phyloP scores from a whole-genome alignment of 2,888 invertebrate species.

The Apamea sordens region DNA sequence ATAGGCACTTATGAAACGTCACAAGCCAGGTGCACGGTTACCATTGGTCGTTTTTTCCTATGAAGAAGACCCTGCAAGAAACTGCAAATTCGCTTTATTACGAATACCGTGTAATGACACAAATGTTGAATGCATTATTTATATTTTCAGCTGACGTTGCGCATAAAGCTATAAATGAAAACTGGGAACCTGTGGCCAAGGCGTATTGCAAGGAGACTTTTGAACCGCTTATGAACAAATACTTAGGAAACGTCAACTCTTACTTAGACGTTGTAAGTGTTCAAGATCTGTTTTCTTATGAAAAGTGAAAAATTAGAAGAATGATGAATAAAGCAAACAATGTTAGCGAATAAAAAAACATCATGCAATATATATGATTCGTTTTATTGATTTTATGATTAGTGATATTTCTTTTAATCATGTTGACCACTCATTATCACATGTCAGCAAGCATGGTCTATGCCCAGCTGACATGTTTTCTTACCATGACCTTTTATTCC shows the following conservation, averaged over 20 bases:
- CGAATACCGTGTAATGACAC: too few species aligned
- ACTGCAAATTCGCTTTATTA: neutral
- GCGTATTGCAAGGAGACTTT: neutral
- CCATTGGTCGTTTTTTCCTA: neutral
- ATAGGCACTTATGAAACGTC: too few species aligned
- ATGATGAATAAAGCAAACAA: neutral
- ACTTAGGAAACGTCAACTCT: slow-evolving; percentile 18
- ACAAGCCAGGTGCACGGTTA: neutral
- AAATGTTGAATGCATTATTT: neutral
- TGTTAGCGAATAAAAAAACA: slow-evolving; percentile 19
- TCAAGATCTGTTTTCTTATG: slow-evolving; percentile 13
- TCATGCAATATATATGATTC: slow-evolving; percentile 1
- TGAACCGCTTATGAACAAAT: neutral
- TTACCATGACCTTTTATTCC: too few species aligned
- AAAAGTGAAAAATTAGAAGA: neutral
- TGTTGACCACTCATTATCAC: too few species aligned
- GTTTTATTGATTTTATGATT: neutral
- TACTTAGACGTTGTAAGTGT: neutral
- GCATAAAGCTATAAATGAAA: slow-evolving; percentile 25
- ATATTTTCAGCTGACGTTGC: slow-evolving; percentile 37
- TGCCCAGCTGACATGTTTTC: too few species aligned
- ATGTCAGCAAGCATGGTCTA: too few species aligned
- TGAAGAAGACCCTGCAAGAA: neutral
- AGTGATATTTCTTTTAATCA: too few species aligned
- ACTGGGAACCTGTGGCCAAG: slow-evolving; percentile 26